Base-by-base conservation (phyloP, 1,140 invertebrate genomes). In the Planococcus citri region DNA sequence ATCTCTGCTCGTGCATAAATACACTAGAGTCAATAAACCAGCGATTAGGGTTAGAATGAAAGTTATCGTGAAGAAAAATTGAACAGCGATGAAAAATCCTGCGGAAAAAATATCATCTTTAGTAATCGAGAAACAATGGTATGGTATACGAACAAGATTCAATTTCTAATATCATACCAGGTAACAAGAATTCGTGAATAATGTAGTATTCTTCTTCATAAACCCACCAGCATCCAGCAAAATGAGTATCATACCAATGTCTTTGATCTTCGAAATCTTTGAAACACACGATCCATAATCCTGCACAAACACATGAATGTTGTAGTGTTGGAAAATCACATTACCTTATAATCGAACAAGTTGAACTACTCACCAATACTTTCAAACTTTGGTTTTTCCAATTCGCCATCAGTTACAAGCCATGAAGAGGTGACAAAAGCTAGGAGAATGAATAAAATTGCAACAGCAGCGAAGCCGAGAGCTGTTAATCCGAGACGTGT, bases 251-350 rank as follows among this genome's bases (percentile, higher is more conserved):
- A 75, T 89, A 91, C 74, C 87, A 85, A 76, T 92, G 90, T 72
- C 84, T 81, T 10, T 87, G 84, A 75, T 94, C 91, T 78, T 87
- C 82, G 77, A 94, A 94, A 29, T 87, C 83, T 73, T 87, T 83
- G 72, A 96, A 92, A 77, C 94, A 96, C 0, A 94, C 91, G 77
- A 92, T 85, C 94, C 94, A 96, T n/a, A 96, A 80, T 61, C 94
- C 94, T 92, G 77, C 57, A 84, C 84, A 68, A 73, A 70, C 14
- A 33, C n/a, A 71, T 24, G 27, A 69, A 71, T 2, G 29, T n/a
- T n/a, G n/a, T 6, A 33, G 29, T 6, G 29, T 33, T 33, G 12
- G 3, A 33, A 33, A 33, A 33, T 33, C 29, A 3, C 12, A 33
- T 10, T 20, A 61, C 38, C 20, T 24, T 58, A 25, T 70, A 33